Base-by-base conservation (phyloP, 2,113 vertebrate genomes). In the Corythornis cristatus region DNA sequence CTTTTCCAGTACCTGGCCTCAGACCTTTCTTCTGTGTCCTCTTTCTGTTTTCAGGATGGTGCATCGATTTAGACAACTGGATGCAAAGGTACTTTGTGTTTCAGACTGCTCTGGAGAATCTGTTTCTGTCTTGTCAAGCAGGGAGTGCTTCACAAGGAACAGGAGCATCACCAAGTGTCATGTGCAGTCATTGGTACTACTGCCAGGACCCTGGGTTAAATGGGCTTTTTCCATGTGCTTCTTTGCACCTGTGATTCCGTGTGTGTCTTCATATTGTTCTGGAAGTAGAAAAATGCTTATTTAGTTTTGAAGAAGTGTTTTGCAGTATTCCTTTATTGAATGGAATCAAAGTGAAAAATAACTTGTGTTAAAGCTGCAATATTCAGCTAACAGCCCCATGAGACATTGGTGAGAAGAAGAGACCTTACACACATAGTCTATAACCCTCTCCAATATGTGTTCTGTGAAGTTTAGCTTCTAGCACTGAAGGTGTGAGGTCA, bases 21-120 rank as follows among this genome's bases (percentile, higher is more conserved):
- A 80, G 15, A 26, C 12, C 5, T 89, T 37, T 79, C 14, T 17
- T 75, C 46, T 8, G 0, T 95, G 37, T 90, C 42, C 43, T 62
- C 48, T 65, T 84, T 93, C 70, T 93, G 18, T 70, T 94, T 91
- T 72, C 86, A 98, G 98, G 91, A 96, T 98, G 88, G 61, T 86
- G 15, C 97, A 98, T 89, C 98, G 96, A 15, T 98, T 98, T 31
- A 96, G 96, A 93, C 97, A 98, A 61, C 94, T 98, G 96, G 98
- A 98, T 78, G 85, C 96, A 37, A 98, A 98, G 98, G 98, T 98
- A 98, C 10, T n/a, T 46, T 48, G 37, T 71, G 35, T 62, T 85
- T 68, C 28, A 43, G 7, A 37, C 53, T 57, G 18, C 57, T 68
- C 26, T 68, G 65, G 57, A 74, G 29, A 17, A 40, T 29, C 16